A percentile compares a stretch with the other conserved stretches of the same genome.
phyloP scores from a whole-genome alignment of 2,113 vertebrate species.

The Podarcis muralis region DNA sequence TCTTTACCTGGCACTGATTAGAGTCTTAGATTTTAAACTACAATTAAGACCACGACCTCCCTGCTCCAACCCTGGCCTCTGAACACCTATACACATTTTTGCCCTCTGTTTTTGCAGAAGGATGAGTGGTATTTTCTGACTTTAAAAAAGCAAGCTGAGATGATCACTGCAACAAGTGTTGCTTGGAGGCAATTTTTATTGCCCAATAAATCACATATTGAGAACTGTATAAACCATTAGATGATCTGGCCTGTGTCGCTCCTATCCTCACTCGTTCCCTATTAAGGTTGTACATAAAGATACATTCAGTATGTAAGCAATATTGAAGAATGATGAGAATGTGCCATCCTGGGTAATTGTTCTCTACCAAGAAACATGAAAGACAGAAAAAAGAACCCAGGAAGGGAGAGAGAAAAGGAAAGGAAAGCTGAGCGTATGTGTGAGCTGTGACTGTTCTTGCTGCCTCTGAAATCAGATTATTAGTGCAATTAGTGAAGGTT shows the following conservation, averaged over 20 bases:
- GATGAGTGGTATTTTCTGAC: neutral
- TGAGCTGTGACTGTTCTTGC: neutral
- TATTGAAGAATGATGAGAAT: neutral
- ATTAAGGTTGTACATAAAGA: neutral
- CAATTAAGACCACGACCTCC: no score
- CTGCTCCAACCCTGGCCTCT: no score
- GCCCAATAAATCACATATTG: neutral
- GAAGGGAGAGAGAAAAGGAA: neutral
- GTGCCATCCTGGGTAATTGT: neutral
- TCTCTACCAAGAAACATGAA: neutral
- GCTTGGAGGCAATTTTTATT: constrained; percentile 5
- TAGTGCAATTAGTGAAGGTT: neutral
- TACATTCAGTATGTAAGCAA: neutral
- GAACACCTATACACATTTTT: no score
- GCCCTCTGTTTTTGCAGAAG: neutral
- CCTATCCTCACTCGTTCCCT: neutral
- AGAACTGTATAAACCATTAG: neutral
- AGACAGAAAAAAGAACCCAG: neutral
- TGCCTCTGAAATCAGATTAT: constrained; percentile 10
- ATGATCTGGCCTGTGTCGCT: neutral
- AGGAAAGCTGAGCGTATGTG: neutral
- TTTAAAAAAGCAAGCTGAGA: neutral
- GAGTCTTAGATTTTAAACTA: no score
- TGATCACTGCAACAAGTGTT: neutral
- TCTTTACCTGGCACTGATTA: no score